phyloP scores from a whole-genome alignment of 2,888 invertebrate species.

The Tinea semifulvella region DNA sequence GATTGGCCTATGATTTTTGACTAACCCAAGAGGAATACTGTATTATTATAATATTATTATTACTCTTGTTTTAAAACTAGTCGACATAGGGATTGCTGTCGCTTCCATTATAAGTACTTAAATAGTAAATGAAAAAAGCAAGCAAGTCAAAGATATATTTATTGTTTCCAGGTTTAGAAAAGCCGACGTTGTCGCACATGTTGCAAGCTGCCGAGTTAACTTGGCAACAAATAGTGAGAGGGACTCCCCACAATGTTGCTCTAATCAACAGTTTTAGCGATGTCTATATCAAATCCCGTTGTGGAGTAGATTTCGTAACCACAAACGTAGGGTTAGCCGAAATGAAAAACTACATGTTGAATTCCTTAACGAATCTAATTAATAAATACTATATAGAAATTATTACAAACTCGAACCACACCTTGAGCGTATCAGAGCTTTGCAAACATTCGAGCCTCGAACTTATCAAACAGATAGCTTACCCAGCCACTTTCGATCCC shows the following conservation, averaged over 20 bases:
- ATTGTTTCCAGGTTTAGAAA: constrained; percentile 62
- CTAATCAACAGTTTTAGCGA: constrained; percentile 68
- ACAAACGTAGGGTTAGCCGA: constrained; percentile 48
- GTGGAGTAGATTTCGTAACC: constrained; percentile 43
- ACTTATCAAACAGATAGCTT: constrained; percentile 64
- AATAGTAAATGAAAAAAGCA: too few relatives aligned
- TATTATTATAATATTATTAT: too few relatives aligned
- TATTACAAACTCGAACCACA: constrained; percentile 29
- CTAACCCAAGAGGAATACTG: too few relatives aligned
- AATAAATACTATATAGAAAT: constrained; percentile 21
- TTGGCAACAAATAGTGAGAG: constrained; percentile 71
- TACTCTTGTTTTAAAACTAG: too few relatives aligned
- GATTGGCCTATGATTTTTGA: too few relatives aligned
- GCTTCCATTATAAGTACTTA: too few relatives aligned
- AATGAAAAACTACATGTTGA: constrained; percentile 57
- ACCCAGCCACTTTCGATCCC: constrained; percentile 35
- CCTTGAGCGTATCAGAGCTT: constrained; percentile 51
- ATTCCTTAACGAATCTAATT: constrained; percentile 31
- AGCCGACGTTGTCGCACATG: constrained; percentile 70
- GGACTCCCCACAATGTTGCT: constrained; percentile 63
- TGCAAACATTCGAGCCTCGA: constrained; percentile 57
- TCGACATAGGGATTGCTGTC: too few relatives aligned
- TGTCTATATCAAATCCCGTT: constrained; percentile 70
- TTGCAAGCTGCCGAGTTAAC: constrained; percentile 71
- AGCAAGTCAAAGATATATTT: too few relatives aligned